Evolutionary conservation across 2,113 vertebrate species (phyloP), one percentile per base, ranked within the genome.

Genomic region (Onychostruthus taczanowskii): DNA sequence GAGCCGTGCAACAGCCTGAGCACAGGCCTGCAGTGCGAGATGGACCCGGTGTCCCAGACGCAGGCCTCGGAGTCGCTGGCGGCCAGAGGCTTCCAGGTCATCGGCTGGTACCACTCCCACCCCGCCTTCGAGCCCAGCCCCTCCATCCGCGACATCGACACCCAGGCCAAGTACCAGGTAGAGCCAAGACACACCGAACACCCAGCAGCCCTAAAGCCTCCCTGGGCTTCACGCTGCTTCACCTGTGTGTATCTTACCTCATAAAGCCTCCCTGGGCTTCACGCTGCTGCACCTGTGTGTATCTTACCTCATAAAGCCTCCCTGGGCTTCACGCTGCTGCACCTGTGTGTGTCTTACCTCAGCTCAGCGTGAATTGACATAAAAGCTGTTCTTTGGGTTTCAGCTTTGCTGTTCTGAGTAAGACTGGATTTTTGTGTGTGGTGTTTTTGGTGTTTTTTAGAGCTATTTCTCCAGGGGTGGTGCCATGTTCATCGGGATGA

Each of bases 61-160:
- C 99, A 99, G 94, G 99, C 99, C 49, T 99, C 99, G 4, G 99
- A 99, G 62, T 78, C 98, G 10, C 97, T 99, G 93, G 98, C 98
- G 1, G 97, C 97, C 28, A 96, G 98, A 81, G 99, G 99, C 19
- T 98, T 98, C 91, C 97, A 97, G 27, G 98, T 99, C 6, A 98
- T 99, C 23, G 99, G 99, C 18, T 99, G 99, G 99, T 99, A 99
- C 97, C 99, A 99, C 91, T 99, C 99, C 2, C 99, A 99, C 89
- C 99, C 99, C 0, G 98, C 99, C 44, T 99, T 99, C 55, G 99
- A 99, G 41, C 99, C 99, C 61, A 99, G 98, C 97, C 99, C 99
- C 39, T 99, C 99, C 3, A 96, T 99, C 23, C 97, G 99, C 37
- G 99, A 99, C 93, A 99, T 99, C 52, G 98, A 99, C 97, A 99